Conservation (phyloP, 2,888 invertebrate genomes). For the Cryptocheilus praepositus region DNA sequence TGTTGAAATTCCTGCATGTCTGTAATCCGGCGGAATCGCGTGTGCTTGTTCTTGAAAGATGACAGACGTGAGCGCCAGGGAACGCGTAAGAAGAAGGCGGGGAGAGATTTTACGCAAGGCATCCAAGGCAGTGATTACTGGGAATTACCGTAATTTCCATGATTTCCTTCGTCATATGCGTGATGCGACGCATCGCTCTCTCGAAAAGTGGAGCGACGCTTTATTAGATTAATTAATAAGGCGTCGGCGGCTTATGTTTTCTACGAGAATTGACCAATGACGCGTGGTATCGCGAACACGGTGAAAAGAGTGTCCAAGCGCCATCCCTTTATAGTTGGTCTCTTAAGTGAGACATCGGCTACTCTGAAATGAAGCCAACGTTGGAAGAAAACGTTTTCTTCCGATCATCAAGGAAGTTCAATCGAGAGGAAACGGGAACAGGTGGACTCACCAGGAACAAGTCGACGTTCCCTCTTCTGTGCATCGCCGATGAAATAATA, state of each 20-base stretch:
- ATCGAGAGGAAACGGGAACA: slow-evolving; percentile 21
- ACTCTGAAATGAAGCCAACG: too few relatives aligned
- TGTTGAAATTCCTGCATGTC: slow-evolving; percentile 32
- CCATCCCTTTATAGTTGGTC: too few relatives aligned
- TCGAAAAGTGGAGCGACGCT: slow-evolving; percentile 41
- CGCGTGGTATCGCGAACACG: too few relatives aligned
- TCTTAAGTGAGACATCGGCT: too few relatives aligned
- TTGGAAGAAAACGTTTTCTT: too few relatives aligned
- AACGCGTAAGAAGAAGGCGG: slow-evolving; percentile 11
- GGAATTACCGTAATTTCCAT: slow-evolving; percentile 57
- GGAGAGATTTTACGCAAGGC: slow-evolving; percentile 40
- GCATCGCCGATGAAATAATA: slow-evolving; percentile 51
- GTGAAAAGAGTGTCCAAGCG: too few relatives aligned
- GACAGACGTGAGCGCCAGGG: too few relatives aligned
- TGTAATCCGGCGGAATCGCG: slow-evolving; percentile 13
- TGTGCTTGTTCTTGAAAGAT: too few relatives aligned
- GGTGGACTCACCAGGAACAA: slow-evolving; percentile 49
- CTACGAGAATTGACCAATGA: background rate
- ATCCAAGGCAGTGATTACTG: slow-evolving; percentile 50
- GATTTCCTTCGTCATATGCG: slow-evolving; percentile 42
- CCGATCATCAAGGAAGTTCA: too few relatives aligned
- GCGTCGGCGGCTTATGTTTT: background rate
- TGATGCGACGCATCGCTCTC: slow-evolving; percentile 1
- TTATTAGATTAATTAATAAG: background rate
- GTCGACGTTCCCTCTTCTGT: slow-evolving; percentile 41